These are phyloP conservation scores for Ptychodera flava DNA, from an alignment of 35 echinoderm and acorn worm species.

Conservation along the genomic window DNA sequence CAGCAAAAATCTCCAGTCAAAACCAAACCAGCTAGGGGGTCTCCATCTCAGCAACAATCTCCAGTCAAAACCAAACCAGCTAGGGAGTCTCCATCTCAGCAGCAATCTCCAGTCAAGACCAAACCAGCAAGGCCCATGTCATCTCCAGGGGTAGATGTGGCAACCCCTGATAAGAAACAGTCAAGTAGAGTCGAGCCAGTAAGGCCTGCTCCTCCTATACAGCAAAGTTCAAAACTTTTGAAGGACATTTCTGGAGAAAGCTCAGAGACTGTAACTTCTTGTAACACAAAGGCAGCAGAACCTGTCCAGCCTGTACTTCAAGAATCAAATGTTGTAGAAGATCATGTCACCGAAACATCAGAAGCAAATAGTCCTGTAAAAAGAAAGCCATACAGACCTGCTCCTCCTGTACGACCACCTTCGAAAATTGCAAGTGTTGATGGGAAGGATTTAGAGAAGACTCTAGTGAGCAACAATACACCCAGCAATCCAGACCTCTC, in stretches of 20 bases:
- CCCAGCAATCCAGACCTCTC: too few relatives aligned
- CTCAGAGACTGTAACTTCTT: neutral
- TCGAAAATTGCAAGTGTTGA: too few relatives aligned
- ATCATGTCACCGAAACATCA: neutral
- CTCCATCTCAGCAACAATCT: neutral
- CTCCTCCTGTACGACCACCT: too few relatives aligned
- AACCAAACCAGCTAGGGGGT: neutral
- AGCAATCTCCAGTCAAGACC: neutral
- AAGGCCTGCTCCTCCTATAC: neutral
- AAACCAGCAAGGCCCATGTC: neutral
- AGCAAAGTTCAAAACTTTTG: neutral
- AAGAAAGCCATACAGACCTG: neutral
- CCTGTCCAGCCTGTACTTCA: neutral
- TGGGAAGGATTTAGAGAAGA: too few relatives aligned
- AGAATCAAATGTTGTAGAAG: neutral
- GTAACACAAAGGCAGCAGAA: neutral
- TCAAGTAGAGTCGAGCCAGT: neutral
- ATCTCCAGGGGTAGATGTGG: neutral
- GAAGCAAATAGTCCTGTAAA: neutral
- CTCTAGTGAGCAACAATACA: too few relatives aligned
- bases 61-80: neutral
- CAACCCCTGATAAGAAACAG: neutral
- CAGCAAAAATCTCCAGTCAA: too few relatives aligned
- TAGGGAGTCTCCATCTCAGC: neutral
- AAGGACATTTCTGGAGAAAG: neutral